Evolutionary conservation across 2,113 vertebrate genomes (phyloP).

Genomic region (Lepisosteus osseus): DNA sequence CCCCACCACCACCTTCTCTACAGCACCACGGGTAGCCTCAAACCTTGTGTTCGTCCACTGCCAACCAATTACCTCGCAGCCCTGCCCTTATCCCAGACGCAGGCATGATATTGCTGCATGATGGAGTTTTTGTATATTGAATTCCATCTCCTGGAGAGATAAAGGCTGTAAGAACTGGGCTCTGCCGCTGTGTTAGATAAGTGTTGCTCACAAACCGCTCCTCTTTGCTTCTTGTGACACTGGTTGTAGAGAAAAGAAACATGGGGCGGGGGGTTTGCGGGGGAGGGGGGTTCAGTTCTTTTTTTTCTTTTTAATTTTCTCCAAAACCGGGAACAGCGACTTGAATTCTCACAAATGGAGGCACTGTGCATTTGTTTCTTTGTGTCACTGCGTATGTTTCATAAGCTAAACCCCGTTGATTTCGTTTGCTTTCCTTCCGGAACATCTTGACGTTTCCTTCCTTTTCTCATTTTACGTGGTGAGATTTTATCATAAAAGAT

Average conservation of each 20-base stretch:
- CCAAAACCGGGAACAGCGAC: constrained; percentile 36
- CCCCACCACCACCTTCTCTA: constrained; percentile 53
- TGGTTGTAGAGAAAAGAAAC: constrained; percentile 70
- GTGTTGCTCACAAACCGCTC: constrained; percentile 73
- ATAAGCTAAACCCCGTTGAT: no score
- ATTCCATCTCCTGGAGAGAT: constrained; percentile 87
- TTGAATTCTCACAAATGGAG: constrained; percentile 34
- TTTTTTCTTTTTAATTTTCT: constrained; percentile 55
- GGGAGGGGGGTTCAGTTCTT: constrained; percentile 36
- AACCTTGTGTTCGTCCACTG: constrained; percentile 71
- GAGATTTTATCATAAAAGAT: neutral
- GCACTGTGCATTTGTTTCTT: constrained; percentile 26
- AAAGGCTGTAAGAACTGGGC: constrained; percentile 86
- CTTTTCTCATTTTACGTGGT: no score
- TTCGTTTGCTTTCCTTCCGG: neutral
- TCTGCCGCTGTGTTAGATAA: constrained; percentile 75
- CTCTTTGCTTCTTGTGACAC: constrained; percentile 65
- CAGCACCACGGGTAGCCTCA: constrained; percentile 66
- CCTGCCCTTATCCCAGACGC: constrained; percentile 81
- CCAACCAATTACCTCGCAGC: constrained; percentile 91
- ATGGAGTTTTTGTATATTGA: constrained; percentile 83
- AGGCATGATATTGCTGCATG: constrained; percentile 88
- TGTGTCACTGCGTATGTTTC: neutral
- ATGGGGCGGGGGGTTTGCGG: constrained; percentile 49
- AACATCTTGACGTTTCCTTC: no score